Conservation (phyloP, 2,113 vertebrate genomes). For the Spilogale gracilis region DNA sequence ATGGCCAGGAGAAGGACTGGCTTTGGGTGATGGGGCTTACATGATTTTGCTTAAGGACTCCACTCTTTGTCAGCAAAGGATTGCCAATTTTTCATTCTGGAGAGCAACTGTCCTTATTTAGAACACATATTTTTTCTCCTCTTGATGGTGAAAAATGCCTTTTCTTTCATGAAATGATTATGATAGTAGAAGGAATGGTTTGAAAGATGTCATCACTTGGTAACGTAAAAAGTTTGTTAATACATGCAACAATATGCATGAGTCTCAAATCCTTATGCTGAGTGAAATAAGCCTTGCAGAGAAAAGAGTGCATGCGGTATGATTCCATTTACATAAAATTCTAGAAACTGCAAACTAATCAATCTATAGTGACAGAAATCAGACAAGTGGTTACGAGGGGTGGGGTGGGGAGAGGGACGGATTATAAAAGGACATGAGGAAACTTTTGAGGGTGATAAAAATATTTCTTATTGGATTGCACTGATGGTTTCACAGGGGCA, state of each 20-base stretch:
- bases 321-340: conserved; percentile 45
- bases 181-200: conserved; percentile 1
- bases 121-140: not conserved
- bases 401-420: not conserved
- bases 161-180: conserved; percentile 52
- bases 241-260: not conserved
- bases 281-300: not conserved
- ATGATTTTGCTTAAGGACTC: conserved; percentile 49
- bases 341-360: conserved; percentile 45
- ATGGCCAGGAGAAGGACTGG: not conserved
- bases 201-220: not conserved
- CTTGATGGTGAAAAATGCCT: conserved; percentile 18
- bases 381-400: conserved; percentile 45
- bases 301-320: not conserved
- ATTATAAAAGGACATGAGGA: not conserved
- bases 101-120: conserved; percentile 20
- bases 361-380: conserved; percentile 47
- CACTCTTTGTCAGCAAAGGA: conserved; percentile 21
- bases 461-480: not conserved
- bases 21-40: conserved; percentile 49
- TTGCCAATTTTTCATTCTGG: conserved; percentile 15
- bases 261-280: conserved; percentile 26
- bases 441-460: not conserved
- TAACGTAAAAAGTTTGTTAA: conserved; percentile 60
- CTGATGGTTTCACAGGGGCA: not conserved